Base-by-base conservation (phyloP, 2,888 invertebrate species). In the Eupithecia tripunctaria region DNA sequence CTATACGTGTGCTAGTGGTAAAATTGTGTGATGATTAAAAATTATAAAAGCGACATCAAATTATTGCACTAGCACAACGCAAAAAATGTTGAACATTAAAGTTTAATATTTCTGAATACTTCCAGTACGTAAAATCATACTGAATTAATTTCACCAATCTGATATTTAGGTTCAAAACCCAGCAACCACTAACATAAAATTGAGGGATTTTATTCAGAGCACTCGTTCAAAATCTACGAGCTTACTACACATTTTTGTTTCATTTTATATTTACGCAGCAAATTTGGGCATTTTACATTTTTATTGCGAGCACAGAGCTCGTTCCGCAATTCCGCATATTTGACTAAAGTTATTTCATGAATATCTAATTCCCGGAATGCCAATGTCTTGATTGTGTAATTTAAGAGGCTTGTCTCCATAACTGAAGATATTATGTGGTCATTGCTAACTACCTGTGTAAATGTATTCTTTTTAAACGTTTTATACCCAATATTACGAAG, bases 211-310 rank as follows among this genome's bases (percentile, higher is more conserved):
- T 5, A 56, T 56, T 56, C 56, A 21, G 25, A 56, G 56, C 56
- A n/a, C 32, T n/a, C 32, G 62, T 38, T 63, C 32, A 47, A 43
- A 62, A 43, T 43, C n/a, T 27, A 29, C 25, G 18, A 43, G 59
- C 80, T 62, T 66, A 32, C 69, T 68, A 64, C 71, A 56, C 72
- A 69, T 76, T 80, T 79, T 79, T 70, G 64, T 41, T 18, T 60
- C 70, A 70, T 68, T 73, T 81, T 68, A 62, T 71, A 70, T 73
- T 71, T 74, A 80, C 76, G 76, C 74, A 72, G 77, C 81, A 83
- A 83, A 82, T 83, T 86, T 80, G 76, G 70, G 74, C 73, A 73
- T 78, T 80, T 78, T 80, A 78, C 79, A 81, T 78, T 82, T 82
- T 80, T 79, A 79, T 79, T 78, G 74, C 78, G 78, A 76, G 72